Base-by-base conservation (phyloP, 1,140 invertebrate species). In the Platyscapa corneri region DNA sequence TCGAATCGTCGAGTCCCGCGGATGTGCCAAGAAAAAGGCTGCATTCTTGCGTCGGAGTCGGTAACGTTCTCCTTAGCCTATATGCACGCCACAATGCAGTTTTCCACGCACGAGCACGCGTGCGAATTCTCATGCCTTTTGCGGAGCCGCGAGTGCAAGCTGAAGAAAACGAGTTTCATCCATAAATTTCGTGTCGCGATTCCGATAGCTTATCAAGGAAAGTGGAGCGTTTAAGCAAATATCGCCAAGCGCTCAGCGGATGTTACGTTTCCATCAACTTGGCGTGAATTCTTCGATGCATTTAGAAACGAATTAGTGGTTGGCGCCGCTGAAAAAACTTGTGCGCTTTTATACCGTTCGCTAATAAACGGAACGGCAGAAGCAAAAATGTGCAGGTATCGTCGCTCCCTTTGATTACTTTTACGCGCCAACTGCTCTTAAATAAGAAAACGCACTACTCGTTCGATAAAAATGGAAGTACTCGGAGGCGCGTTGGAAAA, bases 151-250 rank as follows among this genome's bases (percentile, higher is more conserved):
- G 16, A 39, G 32, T 74, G 20, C 30, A n/a, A 23, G 39, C 16
- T 3, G 27, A 64, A 46, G 82, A 83, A 83, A 83, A 76, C 82
- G 72, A 83, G 56, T 76, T 76, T 83, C 14, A 76, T 76, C 72
- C 14, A 60, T 42, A 60, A 42, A 23, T 75, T 74, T 56, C 23
- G 64, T 1, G 32, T 12, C 56, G 30, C 0, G 46, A n/a, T 14
- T 53, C 53, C 78, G 16, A 23, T 23, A 34, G 18, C 23, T 53
- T 37, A 72, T 23, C 14, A 18, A 77, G 30, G 42, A 72, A 82
- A 82, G 30, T 72, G 42, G 79, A 72, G 80, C 56, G 12, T 12
- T 7, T 7, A 72, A 32, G 77, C 12, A 78, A 10, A 23, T 23
- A 75, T 42, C 27, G 37, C 5, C 32, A 8, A 32, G 32, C 2